Evolutionary conservation across 1,140 invertebrate genomes (phyloP), one percentile per base, ranked within the genome.

Genomic region (Carposina sasakii): DNA sequence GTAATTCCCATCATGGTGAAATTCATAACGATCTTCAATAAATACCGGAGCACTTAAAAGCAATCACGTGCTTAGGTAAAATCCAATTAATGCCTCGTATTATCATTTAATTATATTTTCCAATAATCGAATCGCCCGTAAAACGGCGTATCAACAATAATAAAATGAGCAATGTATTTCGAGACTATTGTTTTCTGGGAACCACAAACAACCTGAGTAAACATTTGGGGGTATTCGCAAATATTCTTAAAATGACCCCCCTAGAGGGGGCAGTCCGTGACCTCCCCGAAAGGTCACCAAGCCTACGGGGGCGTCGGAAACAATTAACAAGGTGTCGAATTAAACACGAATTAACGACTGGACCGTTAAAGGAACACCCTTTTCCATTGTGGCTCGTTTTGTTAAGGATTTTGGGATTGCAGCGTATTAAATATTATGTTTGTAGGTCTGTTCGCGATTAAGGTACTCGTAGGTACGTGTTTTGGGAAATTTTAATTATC

Each of bases 281-380:
- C 67, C 60, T 52, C 31, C 44, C 40, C 59, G 61, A 52, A 67
- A 75, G 78, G 78, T 77, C 74, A 77, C 74, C 76, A 82, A 76
- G 78, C 71, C 67, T 70, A 72, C 76, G 60, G 65, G 75, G 71
- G 75, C 71, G 73, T 81, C 67, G 75, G 64, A 81, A 83, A 83
- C 79, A 84, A 84, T 84, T 84, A 84, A 84, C 79, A 79, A 81
- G 79, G 79, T 84, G 79, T 84, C 79, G 81, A 84, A 84, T 84
- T 81, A 81, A 76, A 84, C 75, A 73, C 75, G 73, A 81, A 81
- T 84, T 84, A 84, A 76, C 75, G 76, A 68, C 75, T 64, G 53
- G 68, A 70, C 67, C 72, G 76, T 84, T 75, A 81, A 70, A 77
- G 72, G 79, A 81, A 76, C 67, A 78, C 75, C 76, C 74, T 81